A percentile compares a stretch with the other conserved stretches of the same genome.
phyloP scores from a whole-genome alignment of 2,113 vertebrate species.

The Todiramphus chloris region DNA sequence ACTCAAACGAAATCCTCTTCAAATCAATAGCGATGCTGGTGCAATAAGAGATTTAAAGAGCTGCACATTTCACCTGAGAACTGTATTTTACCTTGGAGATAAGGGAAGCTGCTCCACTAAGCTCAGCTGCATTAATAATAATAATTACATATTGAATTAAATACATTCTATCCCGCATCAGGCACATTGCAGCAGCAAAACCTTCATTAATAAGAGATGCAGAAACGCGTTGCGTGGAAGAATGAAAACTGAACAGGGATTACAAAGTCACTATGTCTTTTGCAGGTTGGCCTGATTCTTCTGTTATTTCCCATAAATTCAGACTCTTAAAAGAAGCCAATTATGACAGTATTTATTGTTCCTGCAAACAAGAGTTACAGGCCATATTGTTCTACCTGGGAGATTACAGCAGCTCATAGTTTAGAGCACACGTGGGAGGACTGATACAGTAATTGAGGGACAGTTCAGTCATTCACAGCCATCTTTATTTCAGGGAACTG shows the following conservation, averaged over 20 bases:
- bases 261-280: background rate
- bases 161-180: background rate
- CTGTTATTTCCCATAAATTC: background rate
- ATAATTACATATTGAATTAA: background rate
- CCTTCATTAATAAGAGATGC: constrained; percentile 17
- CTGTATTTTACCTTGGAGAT: background rate
- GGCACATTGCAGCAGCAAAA: background rate
- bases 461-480: background rate
- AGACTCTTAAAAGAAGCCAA: background rate
- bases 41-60: background rate
- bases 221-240: background rate
- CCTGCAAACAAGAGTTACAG: background rate
- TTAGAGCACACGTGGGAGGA: background rate
- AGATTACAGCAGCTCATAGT: background rate
- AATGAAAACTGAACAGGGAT: background rate
- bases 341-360: background rate
- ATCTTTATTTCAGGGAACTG: background rate
- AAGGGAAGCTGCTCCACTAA: background rate
- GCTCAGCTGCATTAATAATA: background rate
- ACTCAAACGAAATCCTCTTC: background rate
- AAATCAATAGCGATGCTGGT: constrained; percentile 24
- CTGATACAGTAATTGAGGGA: background rate
- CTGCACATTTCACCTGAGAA: constrained; percentile 4
- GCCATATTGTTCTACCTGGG: background rate
- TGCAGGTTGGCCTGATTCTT: background rate